Percentiles rank a stretch among this genome's conserved stretches.
These are phyloP conservation scores for Notechis scutatus DNA, from an alignment of 2,113 vertebrate genomes.

Conservation along the genomic window DNA sequence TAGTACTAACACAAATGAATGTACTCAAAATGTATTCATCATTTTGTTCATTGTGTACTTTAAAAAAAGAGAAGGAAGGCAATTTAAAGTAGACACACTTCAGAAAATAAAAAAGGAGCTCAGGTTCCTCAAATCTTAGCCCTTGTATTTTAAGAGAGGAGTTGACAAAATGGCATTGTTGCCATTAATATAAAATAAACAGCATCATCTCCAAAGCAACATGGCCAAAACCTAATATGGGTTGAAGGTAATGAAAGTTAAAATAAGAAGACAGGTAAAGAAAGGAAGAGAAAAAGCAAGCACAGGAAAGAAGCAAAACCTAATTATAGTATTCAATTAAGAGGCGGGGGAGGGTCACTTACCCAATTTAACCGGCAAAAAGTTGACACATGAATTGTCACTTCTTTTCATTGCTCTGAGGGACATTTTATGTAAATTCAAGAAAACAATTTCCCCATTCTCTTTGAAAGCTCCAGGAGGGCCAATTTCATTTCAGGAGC, in stretches of 20 bases:
- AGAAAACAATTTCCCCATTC: constrained; percentile 64
- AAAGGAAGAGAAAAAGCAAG: background rate
- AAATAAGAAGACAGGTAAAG: background rate
- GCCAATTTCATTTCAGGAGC: constrained; percentile 65
- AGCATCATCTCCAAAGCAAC: background rate
- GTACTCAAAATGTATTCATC: background rate
- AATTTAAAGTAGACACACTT: background rate
- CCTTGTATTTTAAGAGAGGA: background rate
- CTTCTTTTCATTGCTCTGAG: constrained; percentile 55
- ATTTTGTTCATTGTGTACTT: background rate
- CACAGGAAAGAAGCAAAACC: background rate
- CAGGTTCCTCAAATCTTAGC: background rate
- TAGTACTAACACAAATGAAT: background rate
- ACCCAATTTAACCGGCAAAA: constrained; percentile 34
- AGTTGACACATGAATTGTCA: constrained; percentile 53
- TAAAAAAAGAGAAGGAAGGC: background rate
- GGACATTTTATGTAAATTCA: constrained; percentile 69
- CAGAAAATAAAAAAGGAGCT: background rate
- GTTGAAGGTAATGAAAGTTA: background rate
- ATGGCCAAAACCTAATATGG: background rate
- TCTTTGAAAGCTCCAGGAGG: constrained; percentile 60
- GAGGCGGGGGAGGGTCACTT: constrained; percentile 20
- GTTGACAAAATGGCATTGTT: background rate
- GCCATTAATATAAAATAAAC: background rate
- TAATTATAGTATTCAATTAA: constrained; percentile 44